phyloP scores from a whole-genome alignment of 2,888 invertebrate genomes.

The Xylocampa areola region DNA sequence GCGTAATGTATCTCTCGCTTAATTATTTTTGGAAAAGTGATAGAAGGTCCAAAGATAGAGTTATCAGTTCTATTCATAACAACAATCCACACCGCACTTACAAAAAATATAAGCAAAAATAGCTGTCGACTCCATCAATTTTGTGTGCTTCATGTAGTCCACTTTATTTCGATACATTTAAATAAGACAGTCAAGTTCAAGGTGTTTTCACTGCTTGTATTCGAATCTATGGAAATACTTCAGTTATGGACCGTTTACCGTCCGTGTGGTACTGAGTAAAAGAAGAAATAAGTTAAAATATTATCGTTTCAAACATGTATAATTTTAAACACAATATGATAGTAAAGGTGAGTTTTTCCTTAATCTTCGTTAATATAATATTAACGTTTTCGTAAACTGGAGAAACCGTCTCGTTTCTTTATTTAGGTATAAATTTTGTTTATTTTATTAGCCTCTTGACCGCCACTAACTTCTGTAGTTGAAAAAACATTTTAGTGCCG shows the following conservation, averaged over 20 bases:
- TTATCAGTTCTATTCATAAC: too few relatives aligned
- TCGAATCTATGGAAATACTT: conserved; percentile 5
- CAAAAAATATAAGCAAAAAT: neutral
- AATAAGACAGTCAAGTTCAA: conserved; percentile 80
- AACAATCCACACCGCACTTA: neutral
- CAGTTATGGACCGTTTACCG: conserved; percentile 2
- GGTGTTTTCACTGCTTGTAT: conserved; percentile 64
- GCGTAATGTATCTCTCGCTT: too few relatives aligned
- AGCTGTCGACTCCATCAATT: conserved; percentile 56
- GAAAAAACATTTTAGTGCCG: too few relatives aligned
- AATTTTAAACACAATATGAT: conserved; percentile 64
- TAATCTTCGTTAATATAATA: too few relatives aligned
- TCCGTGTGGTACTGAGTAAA: neutral
- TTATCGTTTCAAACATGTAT: conserved; percentile 62
- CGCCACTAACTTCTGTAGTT: too few relatives aligned
- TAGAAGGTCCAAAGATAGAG: too few relatives aligned
- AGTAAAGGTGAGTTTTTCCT: conserved; percentile 66
- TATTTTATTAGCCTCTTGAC: too few relatives aligned
- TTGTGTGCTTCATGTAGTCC: conserved; percentile 58
- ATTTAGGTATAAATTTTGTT: too few relatives aligned
- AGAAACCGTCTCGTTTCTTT: too few relatives aligned
- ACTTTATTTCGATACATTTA: conserved; percentile 68
- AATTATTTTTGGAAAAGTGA: too few relatives aligned
- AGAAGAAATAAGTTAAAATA: conserved; percentile 2
- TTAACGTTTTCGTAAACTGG: too few relatives aligned